These are phyloP conservation scores for Polydrusus tereticollis DNA, from an alignment of 2,888 invertebrate species.

Conservation along the genomic window DNA sequence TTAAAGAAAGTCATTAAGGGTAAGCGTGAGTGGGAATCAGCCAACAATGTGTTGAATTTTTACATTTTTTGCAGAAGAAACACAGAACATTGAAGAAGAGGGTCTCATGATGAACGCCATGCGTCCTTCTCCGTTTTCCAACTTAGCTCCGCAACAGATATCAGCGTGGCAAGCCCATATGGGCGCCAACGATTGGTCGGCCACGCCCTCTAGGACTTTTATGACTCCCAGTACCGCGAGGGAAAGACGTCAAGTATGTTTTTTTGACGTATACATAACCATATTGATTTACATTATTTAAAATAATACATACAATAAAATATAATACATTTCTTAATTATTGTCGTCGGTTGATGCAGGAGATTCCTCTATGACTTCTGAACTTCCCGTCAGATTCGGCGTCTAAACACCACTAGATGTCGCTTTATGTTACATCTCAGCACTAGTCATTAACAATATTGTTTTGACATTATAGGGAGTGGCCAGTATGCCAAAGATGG, in stretches of 20 bases:
- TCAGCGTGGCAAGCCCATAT: constrained; percentile 50
- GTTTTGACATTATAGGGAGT: constrained; percentile 12
- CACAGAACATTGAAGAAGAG: constrained; percentile 77
- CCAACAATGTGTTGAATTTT: not conserved
- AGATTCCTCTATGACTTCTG: no score
- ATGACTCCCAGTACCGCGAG: constrained; percentile 21
- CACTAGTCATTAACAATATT: no score
- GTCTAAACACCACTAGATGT: not conserved
- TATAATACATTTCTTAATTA: no score
- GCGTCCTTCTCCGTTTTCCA: constrained; percentile 41
- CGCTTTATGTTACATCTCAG: no score
- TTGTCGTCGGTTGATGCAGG: no score
- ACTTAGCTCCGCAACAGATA: constrained; percentile 45
- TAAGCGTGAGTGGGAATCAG: constrained; percentile 60
- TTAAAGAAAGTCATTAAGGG: constrained; percentile 97
- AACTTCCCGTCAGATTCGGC: no score
- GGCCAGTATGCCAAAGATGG: constrained; percentile 17
- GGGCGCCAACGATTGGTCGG: constrained; percentile 54
- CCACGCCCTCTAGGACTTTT: constrained; percentile 51
- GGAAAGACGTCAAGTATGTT: constrained; percentile 38
- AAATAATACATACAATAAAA: no score
- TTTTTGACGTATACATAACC: not conserved
- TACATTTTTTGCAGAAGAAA: constrained; percentile 71
- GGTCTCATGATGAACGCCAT: constrained; percentile 59
- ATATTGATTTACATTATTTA: no score